phyloP scores from a whole-genome alignment of 2,888 invertebrate species.

The Plebejus melissa region DNA sequence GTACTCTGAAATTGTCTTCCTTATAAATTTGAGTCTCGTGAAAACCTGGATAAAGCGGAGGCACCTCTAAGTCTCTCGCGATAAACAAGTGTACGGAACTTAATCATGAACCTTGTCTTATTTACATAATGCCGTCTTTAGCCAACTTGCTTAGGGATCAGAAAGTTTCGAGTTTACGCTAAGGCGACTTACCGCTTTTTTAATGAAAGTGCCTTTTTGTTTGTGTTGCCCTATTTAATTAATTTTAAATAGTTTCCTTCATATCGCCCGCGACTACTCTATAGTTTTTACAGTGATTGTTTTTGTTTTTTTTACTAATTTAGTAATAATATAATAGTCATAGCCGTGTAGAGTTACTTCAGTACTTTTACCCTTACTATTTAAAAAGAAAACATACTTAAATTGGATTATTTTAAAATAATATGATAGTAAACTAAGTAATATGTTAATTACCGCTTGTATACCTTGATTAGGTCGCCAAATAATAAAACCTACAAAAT shows the following conservation, averaged over 20 bases:
- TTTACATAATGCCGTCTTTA: slow-evolving; percentile 72
- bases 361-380: background rate
- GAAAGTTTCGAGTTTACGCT: slow-evolving; percentile 50
- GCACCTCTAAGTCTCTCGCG: slow-evolving; percentile 30
- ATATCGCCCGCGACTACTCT: background rate
- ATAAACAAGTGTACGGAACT: slow-evolving; percentile 45
- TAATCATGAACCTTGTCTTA: slow-evolving; percentile 65
- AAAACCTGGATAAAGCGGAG: slow-evolving; percentile 29
- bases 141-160: slow-evolving; percentile 54
- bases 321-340: background rate
- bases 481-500: background rate
- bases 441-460: too few relatives aligned
- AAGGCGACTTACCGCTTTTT: slow-evolving; percentile 32
- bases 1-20: slow-evolving; percentile 22
- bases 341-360: background rate
- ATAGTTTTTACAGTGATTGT: background rate
- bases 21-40: slow-evolving; percentile 28
- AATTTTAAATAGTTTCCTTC: background rate
- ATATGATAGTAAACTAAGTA: too few relatives aligned
- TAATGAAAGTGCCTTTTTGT: slow-evolving; percentile 20
- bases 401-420: too few relatives aligned
- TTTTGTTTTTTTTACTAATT: background rate
- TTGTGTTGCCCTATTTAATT: slow-evolving; percentile 1
- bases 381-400: too few relatives aligned
- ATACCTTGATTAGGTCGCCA: too few relatives aligned